Evolutionary conservation across 2,797 vertebrate genomes (phyloP).

Genomic region (Ispidina lecontei): DNA sequence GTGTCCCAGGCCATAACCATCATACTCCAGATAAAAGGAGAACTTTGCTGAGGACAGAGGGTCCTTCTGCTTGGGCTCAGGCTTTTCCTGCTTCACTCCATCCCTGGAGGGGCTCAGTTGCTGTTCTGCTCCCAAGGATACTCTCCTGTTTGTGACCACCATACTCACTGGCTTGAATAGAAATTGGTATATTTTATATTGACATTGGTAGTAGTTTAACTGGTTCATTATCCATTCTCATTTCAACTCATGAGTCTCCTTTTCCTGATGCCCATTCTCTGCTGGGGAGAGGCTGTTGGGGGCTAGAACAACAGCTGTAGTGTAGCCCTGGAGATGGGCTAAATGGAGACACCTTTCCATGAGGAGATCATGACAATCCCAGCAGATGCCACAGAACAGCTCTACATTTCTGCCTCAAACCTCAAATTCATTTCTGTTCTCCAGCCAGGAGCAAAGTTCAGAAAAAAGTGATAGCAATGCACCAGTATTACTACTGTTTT

Average conservation of each 20-base stretch:
- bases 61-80: background rate
- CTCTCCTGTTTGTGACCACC: background rate
- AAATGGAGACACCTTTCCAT: background rate
- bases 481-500: background rate
- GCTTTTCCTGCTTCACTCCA: background rate
- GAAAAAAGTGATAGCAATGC: background rate
- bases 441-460: background rate
- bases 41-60: background rate
- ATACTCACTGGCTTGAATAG: background rate
- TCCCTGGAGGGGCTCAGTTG: background rate
- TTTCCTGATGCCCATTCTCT: background rate
- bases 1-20: background rate
- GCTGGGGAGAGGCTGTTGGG: background rate
- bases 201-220: background rate
- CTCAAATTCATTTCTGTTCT: background rate
- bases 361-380: background rate
- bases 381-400: background rate
- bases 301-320: background rate
- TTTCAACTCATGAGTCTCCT: background rate
- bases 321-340: background rate
- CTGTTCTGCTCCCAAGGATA: background rate
- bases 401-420: background rate
- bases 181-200: background rate
- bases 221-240: background rate
- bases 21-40: background rate